These are phyloP conservation scores for Campoplex capitator DNA, from an alignment of 2,888 invertebrate species.

Conservation along the genomic window DNA sequence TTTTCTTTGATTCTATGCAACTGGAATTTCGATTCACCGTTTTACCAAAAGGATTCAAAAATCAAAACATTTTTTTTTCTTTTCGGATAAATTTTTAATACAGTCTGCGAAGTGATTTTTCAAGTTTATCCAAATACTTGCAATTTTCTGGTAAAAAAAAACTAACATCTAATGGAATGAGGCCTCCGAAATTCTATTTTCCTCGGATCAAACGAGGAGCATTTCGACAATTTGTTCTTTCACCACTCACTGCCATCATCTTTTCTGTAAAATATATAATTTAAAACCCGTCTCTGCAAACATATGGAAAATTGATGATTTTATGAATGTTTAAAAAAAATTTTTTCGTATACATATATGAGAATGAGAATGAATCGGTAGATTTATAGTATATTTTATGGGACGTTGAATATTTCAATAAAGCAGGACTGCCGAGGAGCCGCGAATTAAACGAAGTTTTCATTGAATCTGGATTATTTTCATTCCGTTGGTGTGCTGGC, in stretches of 20 bases:
- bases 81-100: not conserved
- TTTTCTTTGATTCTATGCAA: not conserved
- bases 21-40: not conserved
- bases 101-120: not conserved
- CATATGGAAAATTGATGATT: not conserved
- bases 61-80: not conserved
- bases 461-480: slow-evolving; percentile 23
- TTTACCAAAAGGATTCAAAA: not conserved
- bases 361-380: not conserved
- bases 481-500: not conserved
- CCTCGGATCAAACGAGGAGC: not conserved
- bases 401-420: slow-evolving; percentile 19
- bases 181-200: not conserved
- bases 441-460: slow-evolving; percentile 13
- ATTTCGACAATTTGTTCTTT: not conserved
- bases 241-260: not conserved
- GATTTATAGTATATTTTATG: not conserved
- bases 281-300: not conserved
- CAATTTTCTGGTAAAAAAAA: not conserved
- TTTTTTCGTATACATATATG: not conserved
- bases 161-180: not conserved
- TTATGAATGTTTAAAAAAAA: not conserved
- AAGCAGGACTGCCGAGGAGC: slow-evolving; percentile 6
- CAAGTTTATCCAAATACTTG: not conserved
- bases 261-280: not conserved